phyloP scores from a whole-genome alignment of 2,113 vertebrate genomes.

The Melozone crissalis region DNA sequence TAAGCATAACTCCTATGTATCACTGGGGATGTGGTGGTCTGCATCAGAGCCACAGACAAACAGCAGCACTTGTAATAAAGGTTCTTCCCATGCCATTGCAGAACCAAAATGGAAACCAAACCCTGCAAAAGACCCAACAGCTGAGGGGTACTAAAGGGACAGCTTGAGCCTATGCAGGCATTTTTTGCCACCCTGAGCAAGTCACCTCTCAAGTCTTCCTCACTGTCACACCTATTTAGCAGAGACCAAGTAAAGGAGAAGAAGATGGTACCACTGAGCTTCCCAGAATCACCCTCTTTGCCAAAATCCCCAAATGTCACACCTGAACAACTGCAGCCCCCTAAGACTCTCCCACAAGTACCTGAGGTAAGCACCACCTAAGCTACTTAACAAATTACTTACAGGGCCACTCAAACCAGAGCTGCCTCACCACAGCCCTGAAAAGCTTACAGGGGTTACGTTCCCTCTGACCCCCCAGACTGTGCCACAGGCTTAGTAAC shows the following conservation, averaged over 20 bases:
- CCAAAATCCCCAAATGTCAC: neutral
- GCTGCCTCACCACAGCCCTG: neutral
- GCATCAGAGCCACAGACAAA: neutral
- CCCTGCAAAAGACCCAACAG: neutral
- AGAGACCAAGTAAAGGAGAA: neutral
- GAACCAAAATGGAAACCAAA: neutral
- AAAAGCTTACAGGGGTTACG: neutral
- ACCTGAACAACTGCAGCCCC: neutral
- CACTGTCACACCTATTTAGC: neutral
- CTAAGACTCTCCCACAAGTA: neutral
- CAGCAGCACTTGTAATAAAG: rapidly evolving
- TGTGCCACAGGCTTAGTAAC: neutral
- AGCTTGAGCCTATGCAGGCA: neutral
- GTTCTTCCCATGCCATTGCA: rapidly evolving
- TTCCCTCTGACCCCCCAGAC: neutral
- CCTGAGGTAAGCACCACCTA: neutral
- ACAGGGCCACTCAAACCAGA: neutral
- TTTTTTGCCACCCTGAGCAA: neutral
- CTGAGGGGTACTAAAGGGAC: too few relatives aligned
- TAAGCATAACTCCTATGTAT: rapidly evolving
- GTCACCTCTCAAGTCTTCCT: neutral
- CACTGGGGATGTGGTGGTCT: rapidly evolving
- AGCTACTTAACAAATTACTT: constrained; percentile 22
- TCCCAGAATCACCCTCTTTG: rapidly evolving
- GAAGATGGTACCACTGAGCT: neutral